Evolutionary conservation across 1,140 invertebrate genomes (phyloP), one percentile per base, ranked within the genome.

Genomic region (Cydia fagiglandana): DNA sequence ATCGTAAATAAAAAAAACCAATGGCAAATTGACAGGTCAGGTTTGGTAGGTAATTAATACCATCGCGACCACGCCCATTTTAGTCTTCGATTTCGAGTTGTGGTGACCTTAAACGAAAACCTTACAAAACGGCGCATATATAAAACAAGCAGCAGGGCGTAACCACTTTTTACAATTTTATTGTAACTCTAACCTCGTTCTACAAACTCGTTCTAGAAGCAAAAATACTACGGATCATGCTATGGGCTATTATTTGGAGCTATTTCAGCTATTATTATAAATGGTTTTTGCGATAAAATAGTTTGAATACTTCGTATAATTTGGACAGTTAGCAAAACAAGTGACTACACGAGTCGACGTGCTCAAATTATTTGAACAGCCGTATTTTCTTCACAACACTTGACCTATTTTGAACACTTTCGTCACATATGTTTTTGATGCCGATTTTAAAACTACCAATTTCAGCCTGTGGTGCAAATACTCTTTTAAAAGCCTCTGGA

Each of bases 141-240:
- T 38, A 68, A 68, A 68, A 34, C 28, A 34, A 30, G 64, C 64
- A 68, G 2, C 64, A 34, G 64, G 30, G 30, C 64, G 30, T 30
- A 68, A 68, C 64, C 10, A 38, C 64, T 68, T 68, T 68, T 68
- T 34, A 34, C 64, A 0, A 68, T 68, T 68, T 68, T 17, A 68
- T 68, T 68, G 30, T 68, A 68, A 50, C 47, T 50, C 47, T 50
- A 56, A 68, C 64, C 64, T 68, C 64, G 64, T 38, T 68, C 64
- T 34, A 68, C 28, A 15, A 68, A 68, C 12, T 38, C 10, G 64
- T 28, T 68, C 15, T 68, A 68, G 64, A 41, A 68, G 64, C 30
- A 64, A 64, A 64, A 4, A 38, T 68, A 56, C 47, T 0, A 41
- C 38, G 38, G 38, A 41, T 41, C 38, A 41, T 41, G 4, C 47